Percentiles rank a stretch among this genome's conserved stretches.
Evolutionary conservation across 30 jellyfish, hydroid and myxozoan genomes (phyloP).

Genomic region (Hydractinia symbiolongicarpus): DNA sequence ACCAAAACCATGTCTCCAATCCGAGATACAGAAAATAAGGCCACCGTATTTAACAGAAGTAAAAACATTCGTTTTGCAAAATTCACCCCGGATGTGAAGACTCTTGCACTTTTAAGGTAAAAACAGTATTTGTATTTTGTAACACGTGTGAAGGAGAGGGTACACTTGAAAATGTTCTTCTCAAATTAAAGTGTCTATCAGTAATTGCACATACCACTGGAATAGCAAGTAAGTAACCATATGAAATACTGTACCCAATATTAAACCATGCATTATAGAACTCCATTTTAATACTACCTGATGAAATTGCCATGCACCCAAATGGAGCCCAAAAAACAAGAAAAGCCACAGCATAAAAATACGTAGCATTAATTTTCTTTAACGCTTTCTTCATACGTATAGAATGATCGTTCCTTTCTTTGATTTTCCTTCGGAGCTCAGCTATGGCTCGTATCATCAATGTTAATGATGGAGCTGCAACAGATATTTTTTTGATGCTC

Average conservation of each 20-base stretch:
- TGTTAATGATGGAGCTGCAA: conserved; percentile 17
- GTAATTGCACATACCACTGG: neutral
- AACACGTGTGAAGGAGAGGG: neutral
- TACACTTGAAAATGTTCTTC: neutral
- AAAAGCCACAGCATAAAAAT: neutral
- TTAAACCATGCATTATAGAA: conserved; percentile 1
- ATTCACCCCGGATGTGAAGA: too few relatives aligned
- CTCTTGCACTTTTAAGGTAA: too few relatives aligned
- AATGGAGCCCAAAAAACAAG: neutral
- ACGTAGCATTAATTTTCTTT: neutral
- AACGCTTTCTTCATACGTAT: conserved; percentile 1
- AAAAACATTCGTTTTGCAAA: too few relatives aligned
- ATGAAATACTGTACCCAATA: conserved; percentile 2
- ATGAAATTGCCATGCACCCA: conserved; percentile 3
- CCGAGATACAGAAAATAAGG: too few relatives aligned
- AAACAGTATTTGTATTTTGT: too few relatives aligned
- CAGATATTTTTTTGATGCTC: neutral
- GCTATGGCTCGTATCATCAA: conserved; percentile 2
- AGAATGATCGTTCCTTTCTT: neutral
- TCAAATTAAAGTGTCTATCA: neutral
- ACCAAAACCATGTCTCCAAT: too few relatives aligned
- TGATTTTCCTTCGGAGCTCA: neutral
- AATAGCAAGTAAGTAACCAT: conserved; percentile 3
- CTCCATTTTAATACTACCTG: neutral
- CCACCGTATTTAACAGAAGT: too few relatives aligned